These are phyloP conservation scores for Falcaria lacertinaria DNA, from an alignment of 2,888 invertebrate genomes.

Conservation along the genomic window DNA sequence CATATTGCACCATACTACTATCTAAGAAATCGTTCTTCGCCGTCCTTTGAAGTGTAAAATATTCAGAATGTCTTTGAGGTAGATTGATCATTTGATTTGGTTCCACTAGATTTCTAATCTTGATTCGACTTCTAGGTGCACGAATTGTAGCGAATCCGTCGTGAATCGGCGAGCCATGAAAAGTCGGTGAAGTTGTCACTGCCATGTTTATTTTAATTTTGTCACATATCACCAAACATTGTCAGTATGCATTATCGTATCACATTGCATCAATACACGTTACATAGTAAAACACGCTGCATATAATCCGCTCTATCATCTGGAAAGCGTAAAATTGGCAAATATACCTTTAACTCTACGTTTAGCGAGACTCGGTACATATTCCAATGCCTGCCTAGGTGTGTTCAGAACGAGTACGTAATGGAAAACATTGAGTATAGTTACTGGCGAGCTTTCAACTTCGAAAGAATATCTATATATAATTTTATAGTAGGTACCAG, in stretches of 20 bases:
- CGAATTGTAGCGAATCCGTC: slow-evolving; percentile 94
- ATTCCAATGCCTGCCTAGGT: slow-evolving; percentile 16
- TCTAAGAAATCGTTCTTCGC: slow-evolving; percentile 66
- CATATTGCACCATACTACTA: slow-evolving; percentile 61
- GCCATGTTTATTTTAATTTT: slow-evolving; percentile 43
- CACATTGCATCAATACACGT: slow-evolving; percentile 12
- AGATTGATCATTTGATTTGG: slow-evolving; percentile 60
- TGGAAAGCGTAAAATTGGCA: slow-evolving; percentile 53
- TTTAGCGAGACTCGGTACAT: slow-evolving; percentile 33
- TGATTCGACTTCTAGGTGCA: slow-evolving; percentile 76
- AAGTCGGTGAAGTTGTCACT: slow-evolving; percentile 65
- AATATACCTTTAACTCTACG: slow-evolving; percentile 37
- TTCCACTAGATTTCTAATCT: slow-evolving; percentile 70
- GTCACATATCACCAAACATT: slow-evolving; percentile 12
- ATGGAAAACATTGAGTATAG: slow-evolving; percentile 31
- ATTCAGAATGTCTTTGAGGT: slow-evolving; percentile 75
- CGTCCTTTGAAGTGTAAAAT: slow-evolving; percentile 71
- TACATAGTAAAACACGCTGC: slow-evolving; percentile 21
- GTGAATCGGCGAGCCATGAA: slow-evolving; percentile 82
- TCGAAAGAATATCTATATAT: neutral
- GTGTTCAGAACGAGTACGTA: slow-evolving; percentile 12
- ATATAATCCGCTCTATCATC: slow-evolving; percentile 36
- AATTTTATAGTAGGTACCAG: neutral
- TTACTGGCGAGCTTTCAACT: neutral
- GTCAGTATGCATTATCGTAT: neutral